phyloP scores from a whole-genome alignment of 2,888 invertebrate genomes.

The Rhimphoctona megacephalus region DNA sequence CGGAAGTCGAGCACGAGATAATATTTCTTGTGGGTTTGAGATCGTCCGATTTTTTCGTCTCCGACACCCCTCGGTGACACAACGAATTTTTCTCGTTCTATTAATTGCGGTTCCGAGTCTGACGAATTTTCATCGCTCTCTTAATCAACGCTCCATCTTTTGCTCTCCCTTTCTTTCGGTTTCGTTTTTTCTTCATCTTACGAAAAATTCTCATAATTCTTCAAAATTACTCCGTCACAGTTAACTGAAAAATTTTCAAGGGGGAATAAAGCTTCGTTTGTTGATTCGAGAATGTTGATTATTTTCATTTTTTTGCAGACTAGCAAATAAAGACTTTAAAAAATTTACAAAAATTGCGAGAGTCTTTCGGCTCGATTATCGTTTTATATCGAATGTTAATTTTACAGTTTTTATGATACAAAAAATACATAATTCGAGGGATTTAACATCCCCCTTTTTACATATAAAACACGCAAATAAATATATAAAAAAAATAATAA shows the following conservation, averaged over 20 bases:
- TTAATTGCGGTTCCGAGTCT: neutral
- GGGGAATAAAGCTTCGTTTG: neutral
- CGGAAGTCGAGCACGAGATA: conserved; percentile 78
- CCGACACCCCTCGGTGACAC: conserved; percentile 25
- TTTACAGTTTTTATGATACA: neutral
- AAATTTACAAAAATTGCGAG: no score
- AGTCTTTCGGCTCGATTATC: no score
- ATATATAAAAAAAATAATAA: no score
- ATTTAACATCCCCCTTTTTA: no score
- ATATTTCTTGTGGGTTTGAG: conserved; percentile 31
- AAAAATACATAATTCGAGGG: neutral
- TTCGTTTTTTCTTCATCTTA: neutral
- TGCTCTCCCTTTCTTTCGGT: neutral
- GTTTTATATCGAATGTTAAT: no score
- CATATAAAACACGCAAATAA: no score
- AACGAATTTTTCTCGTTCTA: conserved; percentile 38
- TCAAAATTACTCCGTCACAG: neutral
- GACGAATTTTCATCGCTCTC: neutral
- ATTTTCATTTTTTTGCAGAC: no score
- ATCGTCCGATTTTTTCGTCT: conserved; percentile 25
- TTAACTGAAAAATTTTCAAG: neutral
- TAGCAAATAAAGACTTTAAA: no score
- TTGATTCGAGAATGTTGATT: no score
- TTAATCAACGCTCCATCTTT: neutral
- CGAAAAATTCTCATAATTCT: neutral